Conservation (phyloP, 2,888 invertebrate species). For the Erebia epiphron region DNA sequence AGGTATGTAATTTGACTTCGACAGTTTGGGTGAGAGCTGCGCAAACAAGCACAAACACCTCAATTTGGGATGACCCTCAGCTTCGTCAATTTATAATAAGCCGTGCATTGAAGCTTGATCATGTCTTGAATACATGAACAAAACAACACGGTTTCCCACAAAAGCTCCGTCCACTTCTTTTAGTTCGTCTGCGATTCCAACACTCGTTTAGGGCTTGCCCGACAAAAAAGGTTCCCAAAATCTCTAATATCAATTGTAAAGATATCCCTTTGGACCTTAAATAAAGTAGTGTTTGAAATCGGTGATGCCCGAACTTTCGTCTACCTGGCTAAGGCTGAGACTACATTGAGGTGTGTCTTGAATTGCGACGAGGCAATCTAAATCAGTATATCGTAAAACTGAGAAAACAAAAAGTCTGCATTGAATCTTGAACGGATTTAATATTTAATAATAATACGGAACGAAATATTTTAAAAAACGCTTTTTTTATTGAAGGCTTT, state of each 20-base stretch:
- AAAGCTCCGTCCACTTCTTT: background rate
- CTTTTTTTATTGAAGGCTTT: too few species aligned
- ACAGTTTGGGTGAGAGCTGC: too few species aligned
- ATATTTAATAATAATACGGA: too few species aligned
- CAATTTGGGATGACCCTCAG: too few species aligned
- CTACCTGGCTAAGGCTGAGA: constrained; percentile 60
- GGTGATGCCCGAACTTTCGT: constrained; percentile 46
- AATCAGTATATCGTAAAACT: background rate
- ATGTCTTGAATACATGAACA: background rate
- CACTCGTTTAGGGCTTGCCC: constrained; percentile 36
- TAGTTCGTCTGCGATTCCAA: constrained; percentile 24
- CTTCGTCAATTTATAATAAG: too few species aligned
- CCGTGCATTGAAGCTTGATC: background rate
- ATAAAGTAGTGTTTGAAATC: constrained; percentile 62
- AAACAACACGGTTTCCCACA: background rate
- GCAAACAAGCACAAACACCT: too few species aligned
- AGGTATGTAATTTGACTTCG: too few species aligned
- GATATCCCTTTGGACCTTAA: constrained; percentile 56
- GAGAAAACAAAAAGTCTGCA: too few species aligned
- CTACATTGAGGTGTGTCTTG: background rate
- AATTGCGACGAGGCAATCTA: background rate
- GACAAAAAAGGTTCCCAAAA: constrained; percentile 48
- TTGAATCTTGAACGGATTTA: too few species aligned
- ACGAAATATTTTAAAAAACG: too few species aligned
- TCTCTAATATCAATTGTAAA: constrained; percentile 49